Evolutionary conservation across 2,888 invertebrate genomes (phyloP), one percentile per base, ranked within the genome.

Genomic region (Rhingia campestris): DNA sequence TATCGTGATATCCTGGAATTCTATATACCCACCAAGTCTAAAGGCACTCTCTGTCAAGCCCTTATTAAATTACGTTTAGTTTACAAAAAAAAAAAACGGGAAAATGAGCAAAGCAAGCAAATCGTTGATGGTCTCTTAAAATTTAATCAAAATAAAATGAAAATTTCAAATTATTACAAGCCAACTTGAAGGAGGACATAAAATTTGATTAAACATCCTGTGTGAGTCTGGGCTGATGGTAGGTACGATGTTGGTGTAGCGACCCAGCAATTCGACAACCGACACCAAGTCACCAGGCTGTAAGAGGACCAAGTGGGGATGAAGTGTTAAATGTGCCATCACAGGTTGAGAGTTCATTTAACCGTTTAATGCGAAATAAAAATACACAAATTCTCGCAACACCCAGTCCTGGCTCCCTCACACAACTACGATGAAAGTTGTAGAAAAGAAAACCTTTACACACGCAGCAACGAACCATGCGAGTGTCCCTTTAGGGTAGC

Each of bases 81-180:
- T 75, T 32, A n/a, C 45, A 66, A 51, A 66, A 76, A 59, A 53
- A 33, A 53, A 59, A 7, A 47, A 22, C 0, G 22, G 22, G 22
- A 22, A 76, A 81, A 82, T 79, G 56, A 67, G 77, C 82, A 70
- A 80, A 54, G 80, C 59, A 70, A 75, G 84, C 74, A 80, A 84
- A 80, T 84, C 70, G 59, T 74, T 75, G 80, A 74, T 54, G 84
- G 53, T 84, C 82, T 84, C 73, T 79, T 80, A 74, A 84, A 84
- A 80, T 84, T 84, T 80, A 84, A 80, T 80, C 80, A 84, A 84
- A 84, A 84, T 84, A 80, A 80, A 84, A 79, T 84, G 84, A 84
- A 84, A 84, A 84, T 82, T 84, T 79, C 74, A 80, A 84, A 84
- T 84, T 84, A 84, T 84, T 84, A 84, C 84, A 84, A 84, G 79